phyloP scores from a whole-genome alignment of 2,113 vertebrate genomes.

The Alces alces region DNA sequence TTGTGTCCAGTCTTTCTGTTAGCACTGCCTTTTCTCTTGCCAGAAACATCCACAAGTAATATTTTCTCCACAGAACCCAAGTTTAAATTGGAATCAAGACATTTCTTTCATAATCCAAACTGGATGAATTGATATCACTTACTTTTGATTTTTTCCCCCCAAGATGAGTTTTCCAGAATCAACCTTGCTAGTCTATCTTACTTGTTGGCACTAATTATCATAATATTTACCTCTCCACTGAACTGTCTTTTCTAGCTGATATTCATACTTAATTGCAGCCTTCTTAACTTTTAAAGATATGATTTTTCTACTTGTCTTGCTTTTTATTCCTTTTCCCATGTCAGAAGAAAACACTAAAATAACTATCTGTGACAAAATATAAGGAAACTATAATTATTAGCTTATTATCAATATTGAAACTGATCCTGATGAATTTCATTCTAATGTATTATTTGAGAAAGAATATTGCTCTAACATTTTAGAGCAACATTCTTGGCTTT shows the following conservation, averaged over 20 bases:
- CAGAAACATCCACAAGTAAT: background rate
- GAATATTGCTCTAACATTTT: background rate
- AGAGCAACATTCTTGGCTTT: background rate
- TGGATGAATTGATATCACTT: background rate
- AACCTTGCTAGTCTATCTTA: background rate
- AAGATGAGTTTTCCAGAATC: background rate
- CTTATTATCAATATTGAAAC: background rate
- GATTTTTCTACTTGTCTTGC: background rate
- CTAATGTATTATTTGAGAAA: constrained; percentile 1
- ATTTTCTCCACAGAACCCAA: background rate
- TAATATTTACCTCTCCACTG: background rate
- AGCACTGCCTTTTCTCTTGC: background rate
- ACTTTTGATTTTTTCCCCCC: background rate
- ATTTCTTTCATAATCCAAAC: background rate
- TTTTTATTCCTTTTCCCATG: background rate
- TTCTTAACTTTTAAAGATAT: constrained; percentile 2
- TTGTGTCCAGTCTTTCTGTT: background rate
- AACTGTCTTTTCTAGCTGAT: background rate
- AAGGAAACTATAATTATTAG: background rate
- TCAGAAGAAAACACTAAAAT: background rate
- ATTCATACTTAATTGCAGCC: background rate
- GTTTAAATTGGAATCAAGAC: background rate
- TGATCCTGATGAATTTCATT: background rate
- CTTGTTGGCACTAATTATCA: background rate
- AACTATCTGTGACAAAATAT: background rate